These are phyloP conservation scores for Acleris sparsana DNA, from an alignment of 2,888 invertebrate species.

Conservation along the genomic window DNA sequence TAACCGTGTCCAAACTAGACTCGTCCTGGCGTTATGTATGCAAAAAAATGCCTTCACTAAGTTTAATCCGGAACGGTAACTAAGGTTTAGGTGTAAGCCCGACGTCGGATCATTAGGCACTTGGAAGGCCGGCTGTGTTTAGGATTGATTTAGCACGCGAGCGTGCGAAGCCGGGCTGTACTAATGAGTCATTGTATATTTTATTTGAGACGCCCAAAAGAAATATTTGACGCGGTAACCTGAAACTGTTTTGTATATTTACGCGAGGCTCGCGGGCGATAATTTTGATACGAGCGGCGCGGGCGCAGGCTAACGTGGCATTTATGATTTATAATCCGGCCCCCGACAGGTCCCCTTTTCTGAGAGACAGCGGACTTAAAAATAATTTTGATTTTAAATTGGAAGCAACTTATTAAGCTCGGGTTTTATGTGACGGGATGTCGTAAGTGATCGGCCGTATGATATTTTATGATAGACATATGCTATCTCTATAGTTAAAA, in stretches of 20 bases:
- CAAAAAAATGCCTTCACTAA: too few relatives aligned
- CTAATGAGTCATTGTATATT: constrained; percentile 66
- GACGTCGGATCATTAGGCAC: constrained; percentile 9
- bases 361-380: constrained; percentile 72
- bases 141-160: constrained; percentile 18
- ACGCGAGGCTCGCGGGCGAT: constrained; percentile 71
- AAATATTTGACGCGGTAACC: constrained; percentile 75
- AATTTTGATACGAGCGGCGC: constrained; percentile 72
- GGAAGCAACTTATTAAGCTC: constrained; percentile 73
- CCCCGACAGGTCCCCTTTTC: constrained; percentile 71
- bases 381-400: constrained; percentile 79
- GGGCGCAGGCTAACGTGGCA: constrained; percentile 71
- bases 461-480: constrained; percentile 30
- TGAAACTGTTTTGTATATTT: constrained; percentile 79
- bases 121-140: constrained; percentile 7
- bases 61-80: too few relatives aligned
- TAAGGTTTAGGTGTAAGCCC: too few relatives aligned
- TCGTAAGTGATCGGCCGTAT: constrained; percentile 50
- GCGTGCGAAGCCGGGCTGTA: constrained; percentile 37
- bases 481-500: background rate
- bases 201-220: constrained; percentile 64
- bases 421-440: constrained; percentile 64
- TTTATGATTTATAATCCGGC: constrained; percentile 81
- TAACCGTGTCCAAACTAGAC: too few relatives aligned
- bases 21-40: too few relatives aligned